Percentiles rank a stretch among this genome's conserved stretches.
These are phyloP conservation scores for Anableps anableps DNA, from an alignment of 2,797 vertebrate genomes.

Conservation along the genomic window DNA sequence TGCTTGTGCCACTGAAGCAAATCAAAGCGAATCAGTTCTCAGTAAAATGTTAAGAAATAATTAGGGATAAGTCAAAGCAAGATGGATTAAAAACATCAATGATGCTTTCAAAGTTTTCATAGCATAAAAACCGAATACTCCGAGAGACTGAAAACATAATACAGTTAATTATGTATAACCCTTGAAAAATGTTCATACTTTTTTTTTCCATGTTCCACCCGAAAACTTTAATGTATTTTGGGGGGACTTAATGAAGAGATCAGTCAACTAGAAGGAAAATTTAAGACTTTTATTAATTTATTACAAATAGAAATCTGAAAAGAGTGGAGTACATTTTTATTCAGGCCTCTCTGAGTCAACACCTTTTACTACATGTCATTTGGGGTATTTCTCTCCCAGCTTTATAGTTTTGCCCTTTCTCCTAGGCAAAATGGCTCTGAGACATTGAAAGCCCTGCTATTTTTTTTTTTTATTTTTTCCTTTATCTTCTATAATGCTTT, in stretches of 20 bases:
- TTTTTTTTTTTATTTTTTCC: no score
- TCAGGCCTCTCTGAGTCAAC: no score
- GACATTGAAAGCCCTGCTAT: no score
- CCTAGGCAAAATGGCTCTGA: no score
- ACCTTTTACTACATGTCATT: no score
- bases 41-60: conserved; percentile 32
- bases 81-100: conserved; percentile 19
- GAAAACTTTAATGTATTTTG: not conserved
- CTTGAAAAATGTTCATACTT: not conserved
- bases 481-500: no score
- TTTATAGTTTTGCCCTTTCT: no score
- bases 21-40: conserved; percentile 19
- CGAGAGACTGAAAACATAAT: no score
- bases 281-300: not conserved
- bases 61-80: conserved; percentile 12
- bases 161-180: not conserved
- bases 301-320: not conserved
- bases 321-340: not conserved
- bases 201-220: not conserved
- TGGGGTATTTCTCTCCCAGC: no score
- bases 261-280: not conserved
- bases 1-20: conserved; percentile 23
- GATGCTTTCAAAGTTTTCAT: conserved; percentile 9
- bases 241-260: not conserved
- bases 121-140: conserved; percentile 5